phyloP scores from a whole-genome alignment of 2,113 vertebrate species.

The Corythaeola cristata region DNA sequence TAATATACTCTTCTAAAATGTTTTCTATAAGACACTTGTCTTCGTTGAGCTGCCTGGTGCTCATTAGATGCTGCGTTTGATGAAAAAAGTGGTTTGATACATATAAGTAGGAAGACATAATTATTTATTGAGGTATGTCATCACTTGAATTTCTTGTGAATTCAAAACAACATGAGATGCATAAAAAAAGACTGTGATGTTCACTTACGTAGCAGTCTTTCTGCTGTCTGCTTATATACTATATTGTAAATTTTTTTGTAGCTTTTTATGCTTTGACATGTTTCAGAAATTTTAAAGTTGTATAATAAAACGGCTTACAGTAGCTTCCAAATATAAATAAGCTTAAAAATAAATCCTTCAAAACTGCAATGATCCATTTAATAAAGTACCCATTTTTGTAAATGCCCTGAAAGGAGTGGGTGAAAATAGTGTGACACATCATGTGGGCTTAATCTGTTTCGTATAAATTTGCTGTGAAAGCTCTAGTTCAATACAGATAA shows the following conservation, averaged over 20 bases:
- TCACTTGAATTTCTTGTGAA: neutral
- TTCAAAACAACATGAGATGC: neutral
- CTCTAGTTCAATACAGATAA: conserved; percentile 35
- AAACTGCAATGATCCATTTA: conserved; percentile 7
- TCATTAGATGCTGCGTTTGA: neutral
- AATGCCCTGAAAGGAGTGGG: conserved; percentile 10
- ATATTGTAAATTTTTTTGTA: neutral
- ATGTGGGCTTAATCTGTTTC: conserved; percentile 42
- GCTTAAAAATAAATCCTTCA: conserved; percentile 53
- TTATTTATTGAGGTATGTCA: neutral
- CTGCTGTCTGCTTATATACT: neutral
- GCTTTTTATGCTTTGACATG: neutral
- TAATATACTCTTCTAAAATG: neutral
- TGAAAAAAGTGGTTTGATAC: neutral
- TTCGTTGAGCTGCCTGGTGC: neutral
- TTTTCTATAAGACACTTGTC: neutral
- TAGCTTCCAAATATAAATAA: conserved; percentile 37
- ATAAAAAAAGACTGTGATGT: neutral
- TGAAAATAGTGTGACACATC: conserved; percentile 10
- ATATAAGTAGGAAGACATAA: neutral
- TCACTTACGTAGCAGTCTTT: neutral
- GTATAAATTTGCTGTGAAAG: conserved; percentile 15
- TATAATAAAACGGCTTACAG: neutral
- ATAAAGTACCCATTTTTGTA: conserved; percentile 18
- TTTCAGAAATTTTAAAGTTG: neutral